Conservation (phyloP, 2,113 vertebrate species). For the Heterotis niloticus region DNA sequence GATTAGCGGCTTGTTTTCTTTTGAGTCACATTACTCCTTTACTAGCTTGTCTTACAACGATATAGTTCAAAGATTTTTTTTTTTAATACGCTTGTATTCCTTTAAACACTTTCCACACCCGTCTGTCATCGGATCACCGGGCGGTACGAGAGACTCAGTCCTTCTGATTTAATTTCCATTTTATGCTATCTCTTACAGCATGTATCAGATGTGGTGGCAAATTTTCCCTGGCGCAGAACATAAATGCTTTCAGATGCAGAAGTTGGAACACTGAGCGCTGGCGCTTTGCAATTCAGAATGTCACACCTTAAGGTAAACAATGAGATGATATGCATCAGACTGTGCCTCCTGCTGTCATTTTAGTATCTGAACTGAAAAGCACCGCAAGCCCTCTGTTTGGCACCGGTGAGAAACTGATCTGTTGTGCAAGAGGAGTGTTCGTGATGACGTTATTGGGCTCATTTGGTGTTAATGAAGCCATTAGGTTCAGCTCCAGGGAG, state of each 20-base stretch:
- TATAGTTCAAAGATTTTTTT: not conserved
- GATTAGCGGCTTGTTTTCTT: not conserved
- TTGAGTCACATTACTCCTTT: not conserved
- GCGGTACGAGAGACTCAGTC: not conserved
- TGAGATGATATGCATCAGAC: no score
- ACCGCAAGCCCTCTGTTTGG: not conserved
- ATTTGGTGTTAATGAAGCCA: conserved; percentile 1
- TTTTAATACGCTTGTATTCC: not conserved
- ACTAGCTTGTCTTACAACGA: not conserved
- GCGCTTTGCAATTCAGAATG: no score
- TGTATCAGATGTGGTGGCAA: no score
- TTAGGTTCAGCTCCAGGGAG: not conserved
- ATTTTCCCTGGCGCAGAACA: no score
- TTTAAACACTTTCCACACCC: not conserved
- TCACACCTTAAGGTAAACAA: no score
- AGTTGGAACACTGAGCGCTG: no score
- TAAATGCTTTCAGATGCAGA: no score
- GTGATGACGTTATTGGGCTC: not conserved
- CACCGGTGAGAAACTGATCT: not conserved
- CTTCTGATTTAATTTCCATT: not conserved
- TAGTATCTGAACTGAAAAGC: not conserved
- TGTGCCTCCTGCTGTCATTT: no score
- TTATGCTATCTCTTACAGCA: not conserved
- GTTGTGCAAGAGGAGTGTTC: not conserved
- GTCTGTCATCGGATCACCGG: conserved; percentile 3